These are phyloP conservation scores for Syrista parreyssii DNA, from an alignment of 2,888 invertebrate species.

Conservation along the genomic window DNA sequence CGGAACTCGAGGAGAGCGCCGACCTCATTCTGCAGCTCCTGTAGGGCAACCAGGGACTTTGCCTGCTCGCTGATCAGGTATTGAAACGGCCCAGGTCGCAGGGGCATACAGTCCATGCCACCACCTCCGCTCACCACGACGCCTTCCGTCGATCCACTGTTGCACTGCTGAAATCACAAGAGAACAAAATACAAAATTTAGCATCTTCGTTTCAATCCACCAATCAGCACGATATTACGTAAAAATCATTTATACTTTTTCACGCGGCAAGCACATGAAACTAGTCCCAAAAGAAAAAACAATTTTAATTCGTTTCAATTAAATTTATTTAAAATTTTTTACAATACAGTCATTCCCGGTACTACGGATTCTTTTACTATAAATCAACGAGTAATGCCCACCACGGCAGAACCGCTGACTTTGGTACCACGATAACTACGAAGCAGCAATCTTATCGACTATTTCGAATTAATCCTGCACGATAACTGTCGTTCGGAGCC, in stretches of 20 bases:
- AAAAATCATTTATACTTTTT: background rate
- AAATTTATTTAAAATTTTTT: too few relatives aligned
- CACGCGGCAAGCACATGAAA: background rate
- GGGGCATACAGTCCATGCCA: slow-evolving; percentile 86
- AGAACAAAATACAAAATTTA: background rate
- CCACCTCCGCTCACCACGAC: slow-evolving; percentile 47
- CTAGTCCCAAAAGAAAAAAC: background rate
- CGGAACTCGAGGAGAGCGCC: slow-evolving; percentile 91
- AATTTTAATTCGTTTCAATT: too few relatives aligned
- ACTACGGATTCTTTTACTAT: background rate
- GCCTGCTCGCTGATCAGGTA: slow-evolving; percentile 89
- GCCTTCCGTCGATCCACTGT: slow-evolving; percentile 55
- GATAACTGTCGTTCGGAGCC: background rate
- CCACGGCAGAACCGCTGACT: background rate
- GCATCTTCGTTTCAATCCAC: background rate
- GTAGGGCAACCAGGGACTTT: slow-evolving; percentile 86
- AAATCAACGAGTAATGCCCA: background rate
- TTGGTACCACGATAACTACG: background rate
- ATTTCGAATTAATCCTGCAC: background rate
- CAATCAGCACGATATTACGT: background rate
- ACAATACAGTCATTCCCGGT: background rate
- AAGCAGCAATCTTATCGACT: background rate
- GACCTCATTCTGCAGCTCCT: slow-evolving; percentile 94
- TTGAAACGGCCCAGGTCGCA: slow-evolving; percentile 82
- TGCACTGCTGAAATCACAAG: slow-evolving; percentile 52